Evolutionary conservation across 2,113 vertebrate species (phyloP).

Genomic region (Pollimyrus isidori): DNA sequence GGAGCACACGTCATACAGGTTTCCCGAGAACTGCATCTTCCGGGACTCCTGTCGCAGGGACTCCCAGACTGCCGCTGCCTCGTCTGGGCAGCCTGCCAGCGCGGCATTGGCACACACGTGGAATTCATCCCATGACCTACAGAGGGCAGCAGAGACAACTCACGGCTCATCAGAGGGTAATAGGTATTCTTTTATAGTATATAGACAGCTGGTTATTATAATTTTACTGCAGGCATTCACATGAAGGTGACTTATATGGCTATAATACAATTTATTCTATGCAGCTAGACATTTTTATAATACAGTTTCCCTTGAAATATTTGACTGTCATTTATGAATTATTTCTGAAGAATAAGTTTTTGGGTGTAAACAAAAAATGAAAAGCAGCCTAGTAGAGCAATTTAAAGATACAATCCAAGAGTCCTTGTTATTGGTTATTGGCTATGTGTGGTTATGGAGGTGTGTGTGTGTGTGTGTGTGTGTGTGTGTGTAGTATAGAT

Average conservation of each 20-base stretch:
- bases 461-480: background rate
- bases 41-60: constrained; percentile 81
- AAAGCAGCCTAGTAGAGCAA: background rate
- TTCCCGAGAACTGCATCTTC: constrained; percentile 77
- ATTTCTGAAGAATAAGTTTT: background rate
- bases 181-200: background rate
- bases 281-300: background rate
- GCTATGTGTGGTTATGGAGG: background rate
- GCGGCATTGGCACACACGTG: constrained; percentile 75
- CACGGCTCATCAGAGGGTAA: background rate
- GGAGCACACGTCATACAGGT: constrained; percentile 80
- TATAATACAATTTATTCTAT: background rate
- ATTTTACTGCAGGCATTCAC: background rate
- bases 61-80: constrained; percentile 80
- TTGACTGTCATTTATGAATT: background rate
- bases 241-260: background rate
- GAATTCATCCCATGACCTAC: constrained; percentile 88
- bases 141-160: constrained; percentile 10
- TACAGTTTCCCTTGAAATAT: background rate
- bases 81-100: constrained; percentile 72
- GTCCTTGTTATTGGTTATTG: background rate
- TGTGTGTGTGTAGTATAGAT: background rate
- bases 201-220: background rate
- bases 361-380: background rate
- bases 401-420: background rate